Evolutionary conservation across 2,113 vertebrate genomes (phyloP), one percentile per base, ranked within the genome.

Genomic region (Anhinga anhinga): DNA sequence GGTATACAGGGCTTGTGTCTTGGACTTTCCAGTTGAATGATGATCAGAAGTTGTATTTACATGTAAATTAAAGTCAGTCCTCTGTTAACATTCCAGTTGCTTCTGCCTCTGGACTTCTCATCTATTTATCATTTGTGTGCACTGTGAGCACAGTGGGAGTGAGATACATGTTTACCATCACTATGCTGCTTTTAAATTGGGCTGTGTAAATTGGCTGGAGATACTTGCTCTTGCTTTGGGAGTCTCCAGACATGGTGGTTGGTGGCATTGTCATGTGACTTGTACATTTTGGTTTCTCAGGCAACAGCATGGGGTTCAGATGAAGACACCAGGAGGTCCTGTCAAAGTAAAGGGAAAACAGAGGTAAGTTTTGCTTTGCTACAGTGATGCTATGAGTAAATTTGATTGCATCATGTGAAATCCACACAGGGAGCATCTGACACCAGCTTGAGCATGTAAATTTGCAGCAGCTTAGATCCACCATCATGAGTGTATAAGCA

Each of bases 311-410:
- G 99, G 99, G 98, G 98, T 95, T 99, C 99, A 97, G 99, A 99
- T 34, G 99, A 99, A 97, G 99, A 99, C 91, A 99, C 99, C 53
- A 99, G 99, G 98, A 98, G 98, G 98, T 99, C 99, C 96, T 99
- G 99, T 99, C 99, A 99, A 98, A 99, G 99, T 98, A 99, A 99
- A 99, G 99, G 99, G 95, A 99, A 99, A 98, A 99, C 99, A 15
- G 99, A 99, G 99, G 99, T 99, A 99, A 95, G 97, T 97, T 97
- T 87, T 93, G 59, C 20, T 97, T 94, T 96, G 74, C 27, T 91
- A 61, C 47, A 72, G 5, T 85, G 47, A 89, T 90, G 10, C 36
- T 71, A 18, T 66, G 65, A 55, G 40, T 97, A 93, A 89, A 93
- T 93, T 67, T 56, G 55, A 86, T 95, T 96, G 61, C 70, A 86